Percentiles rank a stretch among this genome's conserved stretches.
Conservation (phyloP, 2,888 invertebrate species). For the Bellardia pandia region DNA sequence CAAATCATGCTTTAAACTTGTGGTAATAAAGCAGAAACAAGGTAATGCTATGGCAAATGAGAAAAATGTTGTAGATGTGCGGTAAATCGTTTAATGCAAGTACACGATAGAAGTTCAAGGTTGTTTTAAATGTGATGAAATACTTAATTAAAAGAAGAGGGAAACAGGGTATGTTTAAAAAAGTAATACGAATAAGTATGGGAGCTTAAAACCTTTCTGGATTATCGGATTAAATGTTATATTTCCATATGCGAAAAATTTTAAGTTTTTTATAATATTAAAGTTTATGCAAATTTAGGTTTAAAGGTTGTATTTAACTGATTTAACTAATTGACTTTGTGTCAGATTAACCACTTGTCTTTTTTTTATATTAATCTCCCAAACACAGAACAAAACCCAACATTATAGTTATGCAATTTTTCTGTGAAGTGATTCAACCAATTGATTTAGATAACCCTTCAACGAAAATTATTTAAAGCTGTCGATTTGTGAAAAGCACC, state of each 20-base stretch:
- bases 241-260: too few species aligned
- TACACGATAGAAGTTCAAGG: constrained; percentile 63
- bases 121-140: constrained; percentile 20
- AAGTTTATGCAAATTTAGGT: too few species aligned
- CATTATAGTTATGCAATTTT: too few species aligned
- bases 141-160: neutral
- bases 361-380: too few species aligned
- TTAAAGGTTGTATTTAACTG: too few species aligned
- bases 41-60: constrained; percentile 16
- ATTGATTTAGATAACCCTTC: neutral
- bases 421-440: neutral
- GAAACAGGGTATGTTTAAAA: neutral
- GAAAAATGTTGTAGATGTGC: constrained; percentile 26
- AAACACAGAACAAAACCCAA: too few species aligned
- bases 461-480: neutral
- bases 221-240: too few species aligned
- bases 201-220: too few species aligned
- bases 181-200: too few species aligned
- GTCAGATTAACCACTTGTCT: too few species aligned
- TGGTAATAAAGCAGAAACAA: constrained; percentile 20
- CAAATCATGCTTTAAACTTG: constrained; percentile 58
- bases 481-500: neutral
- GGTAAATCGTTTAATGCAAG: constrained; percentile 36
- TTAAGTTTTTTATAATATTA: too few species aligned
- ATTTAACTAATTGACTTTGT: too few species aligned